phyloP scores from a whole-genome alignment of 1,140 invertebrate species.

The Drosophila varians region DNA sequence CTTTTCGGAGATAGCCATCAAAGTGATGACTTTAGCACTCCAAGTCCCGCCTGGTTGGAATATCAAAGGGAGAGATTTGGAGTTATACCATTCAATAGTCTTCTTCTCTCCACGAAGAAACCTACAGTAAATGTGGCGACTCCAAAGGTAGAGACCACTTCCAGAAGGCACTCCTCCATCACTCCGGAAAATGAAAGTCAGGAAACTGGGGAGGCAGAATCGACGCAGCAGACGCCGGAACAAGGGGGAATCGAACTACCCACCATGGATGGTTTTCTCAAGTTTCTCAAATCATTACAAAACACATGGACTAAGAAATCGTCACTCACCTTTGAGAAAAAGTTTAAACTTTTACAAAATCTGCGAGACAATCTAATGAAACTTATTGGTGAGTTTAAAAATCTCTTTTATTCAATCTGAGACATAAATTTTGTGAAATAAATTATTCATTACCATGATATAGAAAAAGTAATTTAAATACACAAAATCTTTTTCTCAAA shows the following conservation, averaged over 20 bases:
- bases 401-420: too few relatives aligned
- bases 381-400: slow-evolving; percentile 84
- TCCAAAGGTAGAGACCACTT: slow-evolving; percentile 67
- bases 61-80: slow-evolving; percentile 74
- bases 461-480: too few relatives aligned
- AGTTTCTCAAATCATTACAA: slow-evolving; percentile 85
- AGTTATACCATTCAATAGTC: slow-evolving; percentile 21
- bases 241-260: slow-evolving; percentile 46
- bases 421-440: too few relatives aligned
- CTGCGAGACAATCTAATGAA: slow-evolving; percentile 85
- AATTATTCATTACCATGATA: too few relatives aligned
- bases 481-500: too few relatives aligned
- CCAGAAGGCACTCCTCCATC: slow-evolving; percentile 44
- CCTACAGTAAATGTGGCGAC: slow-evolving; percentile 13
- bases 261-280: slow-evolving; percentile 78
- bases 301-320: slow-evolving; percentile 85
- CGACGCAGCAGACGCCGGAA: slow-evolving; percentile 28
- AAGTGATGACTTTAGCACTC: slow-evolving; percentile 55
- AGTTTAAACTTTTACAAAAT: slow-evolving; percentile 85
- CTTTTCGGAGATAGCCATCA: slow-evolving; percentile 20
- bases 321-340: slow-evolving; percentile 84
- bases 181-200: slow-evolving; percentile 17
- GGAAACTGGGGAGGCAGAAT: slow-evolving; percentile 16
- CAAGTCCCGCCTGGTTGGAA: slow-evolving; percentile 69
- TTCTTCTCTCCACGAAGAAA: slow-evolving; percentile 21